A percentile compares a stretch with the other conserved stretches of the same genome.
Conservation (phyloP, 92 coral and sea anemone genomes). For the Palythoa heliodiscus region DNA sequence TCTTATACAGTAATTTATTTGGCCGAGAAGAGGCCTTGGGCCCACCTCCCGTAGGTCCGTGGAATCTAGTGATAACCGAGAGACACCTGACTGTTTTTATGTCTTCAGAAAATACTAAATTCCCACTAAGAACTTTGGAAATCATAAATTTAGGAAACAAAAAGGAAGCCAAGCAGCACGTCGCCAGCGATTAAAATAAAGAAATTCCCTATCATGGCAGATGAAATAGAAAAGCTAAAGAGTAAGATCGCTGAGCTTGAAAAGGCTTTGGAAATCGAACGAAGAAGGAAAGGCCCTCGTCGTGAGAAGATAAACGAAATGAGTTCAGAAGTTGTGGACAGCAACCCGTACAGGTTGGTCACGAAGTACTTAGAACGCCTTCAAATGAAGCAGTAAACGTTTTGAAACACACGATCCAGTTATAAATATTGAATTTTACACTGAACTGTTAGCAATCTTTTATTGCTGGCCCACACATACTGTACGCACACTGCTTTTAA, state of each 20-base stretch:
- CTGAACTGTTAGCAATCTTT: too few relatives aligned
- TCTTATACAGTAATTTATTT: too few relatives aligned
- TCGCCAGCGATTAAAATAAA: neutral
- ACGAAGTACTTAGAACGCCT: neutral
- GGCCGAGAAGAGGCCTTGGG: too few relatives aligned
- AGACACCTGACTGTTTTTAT: slow-evolving; percentile 41
- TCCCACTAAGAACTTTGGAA: neutral
- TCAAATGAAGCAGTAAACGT: neutral
- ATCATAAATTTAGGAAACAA: neutral
- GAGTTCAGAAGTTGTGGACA: slow-evolving; percentile 95
- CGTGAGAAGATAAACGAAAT: slow-evolving; percentile 76
- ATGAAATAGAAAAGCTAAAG: slow-evolving; percentile 77
- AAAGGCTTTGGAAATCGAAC: slow-evolving; percentile 76
- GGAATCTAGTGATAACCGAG: too few relatives aligned
- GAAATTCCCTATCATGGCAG: slow-evolving; percentile 64
- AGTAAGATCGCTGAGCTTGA: slow-evolving; percentile 85
- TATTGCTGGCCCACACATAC: too few relatives aligned
- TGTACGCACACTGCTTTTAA: too few relatives aligned
- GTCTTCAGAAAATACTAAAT: neutral
- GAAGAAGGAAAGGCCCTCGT: slow-evolving; percentile 70
- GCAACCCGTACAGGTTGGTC: slow-evolving; percentile 94
- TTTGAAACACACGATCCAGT: too few relatives aligned
- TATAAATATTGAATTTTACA: too few relatives aligned
- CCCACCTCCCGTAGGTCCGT: too few relatives aligned
- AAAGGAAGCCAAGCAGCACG: neutral